phyloP scores from a whole-genome alignment of 2,888 invertebrate species.

The Steinernema carpocapsae region DNA sequence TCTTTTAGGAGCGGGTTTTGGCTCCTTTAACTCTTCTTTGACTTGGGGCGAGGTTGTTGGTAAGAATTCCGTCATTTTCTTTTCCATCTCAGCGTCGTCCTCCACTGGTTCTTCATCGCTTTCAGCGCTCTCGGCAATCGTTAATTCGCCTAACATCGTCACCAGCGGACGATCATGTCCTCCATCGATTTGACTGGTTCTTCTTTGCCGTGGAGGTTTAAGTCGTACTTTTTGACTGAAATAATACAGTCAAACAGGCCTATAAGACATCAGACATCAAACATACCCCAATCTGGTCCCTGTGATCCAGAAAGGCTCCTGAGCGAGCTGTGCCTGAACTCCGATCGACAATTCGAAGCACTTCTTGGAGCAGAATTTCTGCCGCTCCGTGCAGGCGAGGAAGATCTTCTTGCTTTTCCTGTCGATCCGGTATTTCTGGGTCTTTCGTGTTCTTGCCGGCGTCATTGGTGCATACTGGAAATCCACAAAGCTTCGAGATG shows the following conservation, averaged over 20 bases:
- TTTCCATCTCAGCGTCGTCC: background rate
- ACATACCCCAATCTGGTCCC: conserved; percentile 34
- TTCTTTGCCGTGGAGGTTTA: conserved; percentile 1
- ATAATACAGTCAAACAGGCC: too few relatives aligned
- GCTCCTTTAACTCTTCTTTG: background rate
- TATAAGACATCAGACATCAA: background rate
- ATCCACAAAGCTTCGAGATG: conserved; percentile 45
- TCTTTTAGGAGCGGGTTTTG: background rate
- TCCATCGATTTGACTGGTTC: background rate
- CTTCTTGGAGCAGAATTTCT: conserved; percentile 47
- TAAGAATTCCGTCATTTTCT: background rate
- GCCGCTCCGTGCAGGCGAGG: conserved; percentile 46
- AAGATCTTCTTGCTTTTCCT: conserved; percentile 51
- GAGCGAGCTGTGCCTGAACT: conserved; percentile 47
- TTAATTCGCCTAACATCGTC: conserved; percentile 44
- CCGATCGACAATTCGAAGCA: conserved; percentile 46
- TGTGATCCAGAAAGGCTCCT: conserved; percentile 52
- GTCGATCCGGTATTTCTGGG: conserved; percentile 54
- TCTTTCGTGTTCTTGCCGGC: conserved; percentile 36
- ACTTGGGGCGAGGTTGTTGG: background rate
- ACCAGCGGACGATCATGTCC: conserved; percentile 38
- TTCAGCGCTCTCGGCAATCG: conserved; percentile 43
- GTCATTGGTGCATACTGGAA: conserved; percentile 40
- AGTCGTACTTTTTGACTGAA: background rate
- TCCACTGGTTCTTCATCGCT: conserved; percentile 40